These are phyloP conservation scores for Automeris io DNA, from an alignment of 2,888 invertebrate species.

Conservation along the genomic window DNA sequence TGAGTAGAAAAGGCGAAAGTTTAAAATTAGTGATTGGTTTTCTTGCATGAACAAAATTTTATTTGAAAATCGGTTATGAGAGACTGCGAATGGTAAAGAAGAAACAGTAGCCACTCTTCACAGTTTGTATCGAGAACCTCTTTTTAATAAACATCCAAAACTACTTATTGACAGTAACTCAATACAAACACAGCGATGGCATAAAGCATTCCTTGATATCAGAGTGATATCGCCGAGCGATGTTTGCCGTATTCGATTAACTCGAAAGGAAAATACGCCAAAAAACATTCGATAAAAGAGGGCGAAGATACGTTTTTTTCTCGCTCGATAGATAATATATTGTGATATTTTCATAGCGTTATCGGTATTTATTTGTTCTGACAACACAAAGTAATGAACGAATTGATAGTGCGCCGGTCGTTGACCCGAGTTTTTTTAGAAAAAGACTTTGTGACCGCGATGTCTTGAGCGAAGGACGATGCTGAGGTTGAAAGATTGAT, in stretches of 20 bases:
- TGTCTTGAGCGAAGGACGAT: neutral
- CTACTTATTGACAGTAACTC: slow-evolving; percentile 4
- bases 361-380: slow-evolving; percentile 59
- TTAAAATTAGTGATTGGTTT: too few relatives aligned
- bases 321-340: slow-evolving; percentile 39
- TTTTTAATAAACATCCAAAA: neutral
- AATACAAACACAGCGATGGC: slow-evolving; percentile 12
- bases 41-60: too few relatives aligned
- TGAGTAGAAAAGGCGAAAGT: too few relatives aligned
- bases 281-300: slow-evolving; percentile 53
- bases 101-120: too few relatives aligned
- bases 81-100: too few relatives aligned
- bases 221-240: slow-evolving; percentile 21
- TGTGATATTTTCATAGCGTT: slow-evolving; percentile 60
- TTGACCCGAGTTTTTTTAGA: slow-evolving; percentile 24
- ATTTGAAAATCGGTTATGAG: too few relatives aligned
- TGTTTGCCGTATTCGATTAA: slow-evolving; percentile 67
- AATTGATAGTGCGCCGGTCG: slow-evolving; percentile 24
- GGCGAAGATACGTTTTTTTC: slow-evolving; percentile 46
- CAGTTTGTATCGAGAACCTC: too few relatives aligned
- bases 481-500: neutral
- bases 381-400: slow-evolving; percentile 36
- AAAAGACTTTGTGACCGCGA: too few relatives aligned
- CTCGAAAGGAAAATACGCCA: slow-evolving; percentile 55
- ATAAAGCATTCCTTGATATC: slow-evolving; percentile 28